These are phyloP conservation scores for Corynorhinus townsendii DNA, from an alignment of 2,113 vertebrate species.

Conservation along the genomic window DNA sequence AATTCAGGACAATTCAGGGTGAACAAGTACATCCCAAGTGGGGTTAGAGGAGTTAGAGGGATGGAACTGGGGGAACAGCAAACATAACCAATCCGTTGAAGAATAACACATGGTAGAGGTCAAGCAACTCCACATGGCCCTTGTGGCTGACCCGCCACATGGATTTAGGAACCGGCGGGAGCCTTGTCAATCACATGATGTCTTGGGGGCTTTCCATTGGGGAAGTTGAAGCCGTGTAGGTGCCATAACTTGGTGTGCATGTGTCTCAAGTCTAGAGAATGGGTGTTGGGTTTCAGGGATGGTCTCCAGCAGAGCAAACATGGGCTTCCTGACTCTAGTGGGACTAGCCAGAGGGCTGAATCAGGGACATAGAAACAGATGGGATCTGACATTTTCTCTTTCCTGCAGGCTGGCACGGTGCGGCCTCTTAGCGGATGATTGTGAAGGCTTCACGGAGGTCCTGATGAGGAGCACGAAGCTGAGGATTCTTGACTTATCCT, in stretches of 20 bases:
- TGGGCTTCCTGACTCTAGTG: too few relatives aligned
- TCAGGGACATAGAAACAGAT: fast-evolving
- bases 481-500: neutral
- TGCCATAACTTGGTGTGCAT: too few relatives aligned
- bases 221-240: neutral
- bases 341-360: neutral
- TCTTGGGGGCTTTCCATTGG: neutral
- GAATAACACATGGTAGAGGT: neutral
- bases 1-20: neutral
- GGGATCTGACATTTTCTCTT: neutral
- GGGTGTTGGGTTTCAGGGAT: neutral
- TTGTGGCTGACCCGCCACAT: neutral
- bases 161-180: neutral
- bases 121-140: neutral
- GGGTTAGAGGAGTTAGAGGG: neutral
- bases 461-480: neutral
- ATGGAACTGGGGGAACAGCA: neutral
- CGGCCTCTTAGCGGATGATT: neutral
- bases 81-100: neutral
- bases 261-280: neutral
- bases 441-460: neutral
- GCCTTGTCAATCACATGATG: fast-evolving
- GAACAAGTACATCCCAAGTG: neutral
- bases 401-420: neutral
- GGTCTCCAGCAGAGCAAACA: too few relatives aligned